Evolutionary conservation across 2,888 invertebrate species (phyloP), one percentile per base, ranked within the genome.

Genomic region (Dasypolia templi): DNA sequence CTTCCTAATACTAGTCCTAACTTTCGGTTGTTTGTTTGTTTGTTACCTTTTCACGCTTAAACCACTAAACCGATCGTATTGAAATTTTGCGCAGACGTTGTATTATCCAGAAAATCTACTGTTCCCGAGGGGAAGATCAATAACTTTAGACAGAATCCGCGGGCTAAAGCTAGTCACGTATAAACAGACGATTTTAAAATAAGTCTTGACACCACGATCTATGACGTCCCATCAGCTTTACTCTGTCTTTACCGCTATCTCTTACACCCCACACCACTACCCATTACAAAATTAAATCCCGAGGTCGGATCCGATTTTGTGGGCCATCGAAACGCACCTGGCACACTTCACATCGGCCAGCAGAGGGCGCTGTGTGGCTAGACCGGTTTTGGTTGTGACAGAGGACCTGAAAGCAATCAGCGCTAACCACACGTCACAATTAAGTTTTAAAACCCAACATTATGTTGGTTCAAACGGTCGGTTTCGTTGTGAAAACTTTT

Each of bases 241-340:
- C 4, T n/a, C 17, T 11, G 22, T 26, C 14, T 29, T 22, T n/a
- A 26, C 70, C 71, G 71, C 79, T 70, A 29, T 6, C 49, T 46
- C 74, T 61, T 58, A 51, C 39, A 5, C 2, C 35, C 6, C 2
- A 55, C 44, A 65, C 77, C 71, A 53, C 22, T 5, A 44, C 32
- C 72, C 62, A 79, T 82, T 82, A 85, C 87, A 88, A 87, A 90
- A 89, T 90, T 88, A 88, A 91, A 90, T 89, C 86, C 87, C 79
- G 84, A 82, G 87, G 85, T 86, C 63, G 81, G 84, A 84, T 69
- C 83, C 88, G 87, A 90, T 89, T 91, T 88, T 88, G 87, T 87
- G 88, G 88, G 86, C 86, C 89, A 90, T 86, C 83, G 82, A 83
- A 77, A 75, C 83, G 64, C 87, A 79, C 88, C 86, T 76, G 77